Evolutionary conservation across 2,113 vertebrate genomes (phyloP).

Genomic region (Sclerurus mexicanus): DNA sequence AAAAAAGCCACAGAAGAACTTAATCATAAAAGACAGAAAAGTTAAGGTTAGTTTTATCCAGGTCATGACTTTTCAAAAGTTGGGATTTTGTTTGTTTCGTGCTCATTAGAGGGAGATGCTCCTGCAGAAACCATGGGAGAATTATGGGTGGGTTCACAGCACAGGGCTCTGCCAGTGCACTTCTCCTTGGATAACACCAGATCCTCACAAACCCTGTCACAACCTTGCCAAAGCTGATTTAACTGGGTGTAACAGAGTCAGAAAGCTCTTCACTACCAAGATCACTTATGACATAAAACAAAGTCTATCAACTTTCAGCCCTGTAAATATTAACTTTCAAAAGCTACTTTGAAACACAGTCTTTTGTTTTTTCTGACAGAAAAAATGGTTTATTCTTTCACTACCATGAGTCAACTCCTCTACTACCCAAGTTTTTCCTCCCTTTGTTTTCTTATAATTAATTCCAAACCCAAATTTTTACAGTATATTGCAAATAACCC

Average conservation of each 20-base stretch:
- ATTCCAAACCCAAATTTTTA: neutral
- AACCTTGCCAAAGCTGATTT: neutral
- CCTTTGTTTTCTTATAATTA: neutral
- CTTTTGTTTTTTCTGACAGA: neutral
- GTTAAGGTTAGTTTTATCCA: neutral
- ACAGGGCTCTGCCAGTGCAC: fast-evolving
- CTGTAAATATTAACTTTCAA: neutral
- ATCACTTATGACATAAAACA: neutral
- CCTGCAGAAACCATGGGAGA: neutral
- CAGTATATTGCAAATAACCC: neutral
- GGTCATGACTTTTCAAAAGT: neutral
- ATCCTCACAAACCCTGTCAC: neutral
- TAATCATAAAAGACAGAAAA: neutral
- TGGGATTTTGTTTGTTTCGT: neutral
- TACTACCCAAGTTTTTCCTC: neutral
- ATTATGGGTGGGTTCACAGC: neutral
- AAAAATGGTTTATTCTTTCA: neutral
- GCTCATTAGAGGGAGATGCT: neutral
- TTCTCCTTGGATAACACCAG: neutral
- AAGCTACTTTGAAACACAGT: neutral
- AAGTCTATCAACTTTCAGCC: neutral
- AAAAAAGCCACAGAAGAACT: neutral
- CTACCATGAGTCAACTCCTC: neutral
- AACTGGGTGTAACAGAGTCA: neutral
- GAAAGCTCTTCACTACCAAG: neutral